Conservation (phyloP, 2,888 invertebrate species). For the Dermolepida albohirtum region DNA sequence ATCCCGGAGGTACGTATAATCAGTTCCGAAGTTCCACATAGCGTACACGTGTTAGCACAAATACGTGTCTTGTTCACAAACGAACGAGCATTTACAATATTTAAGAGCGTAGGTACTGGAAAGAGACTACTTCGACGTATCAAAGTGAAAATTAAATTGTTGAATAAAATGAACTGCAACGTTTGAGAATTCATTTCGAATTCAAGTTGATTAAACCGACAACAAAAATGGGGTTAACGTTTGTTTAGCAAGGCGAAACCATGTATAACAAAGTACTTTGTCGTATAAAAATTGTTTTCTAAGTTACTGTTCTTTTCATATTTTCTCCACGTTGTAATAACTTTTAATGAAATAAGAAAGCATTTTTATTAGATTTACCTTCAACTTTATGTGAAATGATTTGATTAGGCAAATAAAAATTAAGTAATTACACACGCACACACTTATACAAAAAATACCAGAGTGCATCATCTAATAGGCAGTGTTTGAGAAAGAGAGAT, state of each 20-base stretch:
- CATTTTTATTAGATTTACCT: not conserved
- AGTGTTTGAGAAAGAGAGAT: slow-evolving; percentile 17
- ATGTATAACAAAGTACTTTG: slow-evolving; percentile 16
- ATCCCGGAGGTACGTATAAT: slow-evolving; percentile 33
- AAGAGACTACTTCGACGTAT: slow-evolving; percentile 12
- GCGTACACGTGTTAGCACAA: slow-evolving; percentile 32
- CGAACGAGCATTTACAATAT: slow-evolving; percentile 35
- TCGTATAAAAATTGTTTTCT: not conserved
- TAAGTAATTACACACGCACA: slow-evolving; percentile 10
- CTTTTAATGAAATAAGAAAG: not conserved
- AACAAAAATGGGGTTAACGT: slow-evolving; percentile 17
- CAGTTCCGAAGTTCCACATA: slow-evolving; percentile 29
- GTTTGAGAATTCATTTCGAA: slow-evolving; percentile 30
- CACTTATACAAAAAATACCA: slow-evolving; percentile 13
- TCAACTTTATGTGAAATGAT: not conserved
- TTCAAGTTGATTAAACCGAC: slow-evolving; percentile 33
- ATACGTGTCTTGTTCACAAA: slow-evolving; percentile 38
- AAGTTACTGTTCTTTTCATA: not conserved
- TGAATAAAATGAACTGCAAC: slow-evolving; percentile 25
- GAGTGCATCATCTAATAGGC: slow-evolving; percentile 30
- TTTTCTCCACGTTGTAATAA: not conserved
- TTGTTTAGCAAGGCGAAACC: slow-evolving; percentile 11
- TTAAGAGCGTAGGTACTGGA: slow-evolving; percentile 20
- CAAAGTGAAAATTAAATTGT: slow-evolving; percentile 36
- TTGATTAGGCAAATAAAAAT: slow-evolving; percentile 2